Base-by-base conservation (phyloP, 2,888 invertebrate genomes). In the Drosophila fulvimacula region DNA sequence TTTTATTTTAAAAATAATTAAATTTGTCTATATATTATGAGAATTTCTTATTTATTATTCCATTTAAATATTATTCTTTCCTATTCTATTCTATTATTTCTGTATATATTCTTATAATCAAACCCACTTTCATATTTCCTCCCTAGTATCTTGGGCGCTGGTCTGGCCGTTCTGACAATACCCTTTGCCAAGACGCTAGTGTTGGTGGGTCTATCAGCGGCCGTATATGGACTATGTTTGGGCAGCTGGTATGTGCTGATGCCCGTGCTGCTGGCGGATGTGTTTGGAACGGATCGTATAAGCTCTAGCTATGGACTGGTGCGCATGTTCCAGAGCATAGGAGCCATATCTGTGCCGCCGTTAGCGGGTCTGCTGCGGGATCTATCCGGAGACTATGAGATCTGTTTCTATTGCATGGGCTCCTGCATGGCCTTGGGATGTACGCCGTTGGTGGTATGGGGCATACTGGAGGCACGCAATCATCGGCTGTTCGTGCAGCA, bases 161-260 rank as follows among this genome's bases (percentile, higher is more conserved):
- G 96, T 0, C 91, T 94, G 3, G 94, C 96, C 0, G 95, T 96
- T 0, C 91, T 96, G 44, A 93, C 94, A 0, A 93, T 96, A 39
- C 96, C 96, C 1, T 94, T 94, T 72, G 93, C 95, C 41, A 93
- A 93, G 7, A 95, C 95, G 0, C 95, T 95, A 92, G 94, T 95
- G 91, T 92, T 95, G 0, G 92, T 96, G 41, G 95, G 95, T 6
- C 93, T 94, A 4, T 94, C 95, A 1, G 95, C 95, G 48, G 95
- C 94, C 6, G 93, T 94, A 0, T 96, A 96, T 89, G 96, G 96
- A 0, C 92, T 96, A 0, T 96, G 96, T 70, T 93, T 96, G 21
- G 96, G 96, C 24, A 95, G 96, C 88, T 96, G 96, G 96, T 96
- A 96, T 91, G 94, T 96, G 3, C 90, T 96, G 60, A 95, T 96